A percentile compares a stretch with the other conserved stretches of the same genome.
Conservation (phyloP, 2,888 invertebrate species). For the Pharmacophagus antenor region DNA sequence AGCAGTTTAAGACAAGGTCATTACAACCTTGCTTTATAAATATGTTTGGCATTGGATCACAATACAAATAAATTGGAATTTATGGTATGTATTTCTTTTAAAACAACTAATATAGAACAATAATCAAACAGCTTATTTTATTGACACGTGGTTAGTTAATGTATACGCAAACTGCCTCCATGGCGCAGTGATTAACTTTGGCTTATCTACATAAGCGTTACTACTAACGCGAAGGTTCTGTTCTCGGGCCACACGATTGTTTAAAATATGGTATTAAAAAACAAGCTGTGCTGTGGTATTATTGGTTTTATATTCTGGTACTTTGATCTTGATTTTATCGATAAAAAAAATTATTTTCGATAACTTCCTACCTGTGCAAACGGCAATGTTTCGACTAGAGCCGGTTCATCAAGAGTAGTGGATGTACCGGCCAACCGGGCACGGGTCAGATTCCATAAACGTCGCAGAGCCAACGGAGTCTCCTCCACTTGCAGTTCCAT, state of each 20-base stretch:
- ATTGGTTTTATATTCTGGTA: no score
- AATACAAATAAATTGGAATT: background rate
- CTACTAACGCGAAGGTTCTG: no score
- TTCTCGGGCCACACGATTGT: no score
- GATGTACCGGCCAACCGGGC: constrained; percentile 73
- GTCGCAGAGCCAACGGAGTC: constrained; percentile 72
- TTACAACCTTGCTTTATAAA: constrained; percentile 6
- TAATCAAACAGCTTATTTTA: no score
- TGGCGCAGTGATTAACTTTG: no score
- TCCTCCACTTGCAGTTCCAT: constrained; percentile 82
- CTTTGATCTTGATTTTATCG: background rate
- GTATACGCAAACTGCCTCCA: no score
- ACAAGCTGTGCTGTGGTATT: no score
- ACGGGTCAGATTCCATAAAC: constrained; percentile 75
- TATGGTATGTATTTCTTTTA: background rate
- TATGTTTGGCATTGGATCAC: background rate
- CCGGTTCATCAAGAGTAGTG: constrained; percentile 65
- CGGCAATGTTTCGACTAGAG: constrained; percentile 65
- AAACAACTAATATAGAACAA: no score
- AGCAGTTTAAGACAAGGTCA: constrained; percentile 7
- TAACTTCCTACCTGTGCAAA: constrained; percentile 65
- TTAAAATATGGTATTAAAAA: no score
- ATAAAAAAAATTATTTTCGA: no score
- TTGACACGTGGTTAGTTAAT: no score
- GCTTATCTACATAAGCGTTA: no score